Conservation (phyloP, 2,113 vertebrate genomes). For the Megaptera novaeangliae region DNA sequence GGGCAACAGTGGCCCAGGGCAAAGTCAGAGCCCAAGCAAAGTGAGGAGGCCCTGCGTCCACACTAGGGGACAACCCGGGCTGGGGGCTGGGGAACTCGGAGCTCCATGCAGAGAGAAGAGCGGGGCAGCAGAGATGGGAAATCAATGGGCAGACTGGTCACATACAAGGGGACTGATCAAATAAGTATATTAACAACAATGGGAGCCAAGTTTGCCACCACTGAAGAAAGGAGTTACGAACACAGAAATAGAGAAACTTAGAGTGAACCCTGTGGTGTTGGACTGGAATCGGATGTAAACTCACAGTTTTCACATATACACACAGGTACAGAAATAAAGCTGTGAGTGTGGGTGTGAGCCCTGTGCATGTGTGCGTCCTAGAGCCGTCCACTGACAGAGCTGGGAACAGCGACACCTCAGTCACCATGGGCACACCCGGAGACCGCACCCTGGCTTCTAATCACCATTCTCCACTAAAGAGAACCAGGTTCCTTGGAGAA, state of each 20-base stretch:
- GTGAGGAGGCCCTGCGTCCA: neutral
- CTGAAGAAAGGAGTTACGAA: neutral
- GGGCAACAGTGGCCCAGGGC: neutral
- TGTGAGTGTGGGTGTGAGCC: too few relatives aligned
- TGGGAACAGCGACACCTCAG: neutral
- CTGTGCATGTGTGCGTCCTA: fast-evolving
- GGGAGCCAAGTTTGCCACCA: neutral
- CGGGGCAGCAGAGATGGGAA: neutral
- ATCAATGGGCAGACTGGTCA: neutral
- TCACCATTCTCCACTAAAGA: neutral
- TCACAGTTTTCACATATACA: neutral
- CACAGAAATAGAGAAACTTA: neutral
- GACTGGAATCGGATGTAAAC: neutral
- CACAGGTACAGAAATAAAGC: neutral
- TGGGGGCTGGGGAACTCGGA: neutral
- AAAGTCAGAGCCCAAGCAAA: neutral
- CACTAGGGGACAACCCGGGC: neutral
- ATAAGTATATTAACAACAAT: neutral
- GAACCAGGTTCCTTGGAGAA: neutral
- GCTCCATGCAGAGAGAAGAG: neutral
- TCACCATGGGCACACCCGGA: neutral
- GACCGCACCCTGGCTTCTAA: neutral
- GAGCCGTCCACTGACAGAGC: neutral
- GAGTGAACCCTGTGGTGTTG: neutral
- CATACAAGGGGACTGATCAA: neutral